These are phyloP conservation scores for Gryllus bimaculatus DNA, from an alignment of 1,140 invertebrate genomes.

Conservation along the genomic window DNA sequence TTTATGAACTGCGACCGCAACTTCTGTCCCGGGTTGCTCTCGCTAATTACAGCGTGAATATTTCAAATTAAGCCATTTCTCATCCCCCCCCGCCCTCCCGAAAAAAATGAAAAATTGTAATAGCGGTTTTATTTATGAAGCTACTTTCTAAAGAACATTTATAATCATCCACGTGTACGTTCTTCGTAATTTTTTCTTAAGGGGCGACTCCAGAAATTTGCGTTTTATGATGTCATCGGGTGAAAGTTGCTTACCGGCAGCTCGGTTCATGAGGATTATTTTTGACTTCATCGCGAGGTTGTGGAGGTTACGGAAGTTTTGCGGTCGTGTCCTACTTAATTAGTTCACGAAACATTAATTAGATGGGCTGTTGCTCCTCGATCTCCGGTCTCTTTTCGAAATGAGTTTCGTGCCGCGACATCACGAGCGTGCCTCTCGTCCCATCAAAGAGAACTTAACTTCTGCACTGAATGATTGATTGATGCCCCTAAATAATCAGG, in stretches of 20 bases:
- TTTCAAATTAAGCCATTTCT: neutral
- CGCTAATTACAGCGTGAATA: neutral
- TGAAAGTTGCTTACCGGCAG: too few species aligned
- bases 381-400: neutral
- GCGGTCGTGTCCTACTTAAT: neutral
- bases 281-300: neutral
- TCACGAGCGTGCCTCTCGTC: neutral
- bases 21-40: neutral
- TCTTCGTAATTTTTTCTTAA: too few species aligned
- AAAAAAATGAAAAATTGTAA: neutral
- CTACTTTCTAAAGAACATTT: neutral
- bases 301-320: neutral
- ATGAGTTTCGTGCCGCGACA: neutral
- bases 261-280: neutral
- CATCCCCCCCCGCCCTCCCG: neutral
- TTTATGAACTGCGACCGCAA: slow-evolving; percentile 3
- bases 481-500: neutral
- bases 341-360: neutral
- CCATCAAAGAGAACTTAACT: neutral
- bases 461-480: neutral
- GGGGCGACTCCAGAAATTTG: too few species aligned
- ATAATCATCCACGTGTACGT: neutral
- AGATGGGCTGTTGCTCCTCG: neutral
- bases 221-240: too few species aligned
- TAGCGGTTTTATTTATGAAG: neutral